A percentile compares a stretch with the other conserved stretches of the same genome.
Conservation (phyloP, 2,113 vertebrate genomes). For the Pluvialis apricaria region DNA sequence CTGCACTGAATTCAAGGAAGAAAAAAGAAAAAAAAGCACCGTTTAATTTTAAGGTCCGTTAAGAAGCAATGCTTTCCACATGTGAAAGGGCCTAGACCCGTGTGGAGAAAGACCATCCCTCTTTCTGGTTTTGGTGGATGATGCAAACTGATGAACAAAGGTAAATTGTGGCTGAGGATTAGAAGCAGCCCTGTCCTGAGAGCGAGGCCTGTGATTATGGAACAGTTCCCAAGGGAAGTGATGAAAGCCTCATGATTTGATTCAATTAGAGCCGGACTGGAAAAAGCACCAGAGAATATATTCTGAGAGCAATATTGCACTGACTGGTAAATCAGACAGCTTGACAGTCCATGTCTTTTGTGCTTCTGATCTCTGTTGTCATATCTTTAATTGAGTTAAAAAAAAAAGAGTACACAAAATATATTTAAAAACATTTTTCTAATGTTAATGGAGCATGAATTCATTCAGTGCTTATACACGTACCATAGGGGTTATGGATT, state of each 20-base stretch:
- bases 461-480: neutral
- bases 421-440: conserved; percentile 23
- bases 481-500: neutral
- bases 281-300: neutral
- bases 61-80: conserved; percentile 5
- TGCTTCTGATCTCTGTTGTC: neutral
- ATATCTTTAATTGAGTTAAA: conserved; percentile 21
- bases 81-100: neutral
- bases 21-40: neutral
- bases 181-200: neutral
- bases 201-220: neutral
- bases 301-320: neutral
- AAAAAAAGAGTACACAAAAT: conserved; percentile 14
- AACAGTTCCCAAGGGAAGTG: neutral
- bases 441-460: neutral
- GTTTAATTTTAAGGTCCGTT: conserved; percentile 34
- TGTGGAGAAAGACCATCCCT: neutral
- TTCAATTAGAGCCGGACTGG: neutral
- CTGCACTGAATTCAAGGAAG: neutral
- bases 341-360: neutral
- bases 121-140: neutral
- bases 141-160: conserved; percentile 9
- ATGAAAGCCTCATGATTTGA: conserved; percentile 17
- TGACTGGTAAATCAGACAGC: neutral
- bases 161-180: neutral